Conservation (phyloP, 37 sponge, comb jelly and placozoan species). For the Lycopodina hypogea region DNA sequence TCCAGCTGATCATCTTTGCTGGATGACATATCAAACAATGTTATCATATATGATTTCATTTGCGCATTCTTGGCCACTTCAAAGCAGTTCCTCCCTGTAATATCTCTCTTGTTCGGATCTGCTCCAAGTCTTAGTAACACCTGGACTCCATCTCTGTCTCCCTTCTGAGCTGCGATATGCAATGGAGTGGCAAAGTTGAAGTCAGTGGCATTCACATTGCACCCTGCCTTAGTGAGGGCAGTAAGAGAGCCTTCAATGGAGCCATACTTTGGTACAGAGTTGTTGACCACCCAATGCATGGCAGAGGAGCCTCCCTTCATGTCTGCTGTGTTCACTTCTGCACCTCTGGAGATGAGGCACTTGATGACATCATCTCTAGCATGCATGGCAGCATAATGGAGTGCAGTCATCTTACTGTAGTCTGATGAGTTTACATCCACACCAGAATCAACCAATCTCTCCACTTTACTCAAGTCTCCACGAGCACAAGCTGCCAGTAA, state of each 20-base stretch:
- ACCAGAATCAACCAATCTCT: slow-evolving; percentile 24
- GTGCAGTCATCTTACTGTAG: slow-evolving; percentile 51
- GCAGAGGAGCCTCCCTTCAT: slow-evolving; percentile 64
- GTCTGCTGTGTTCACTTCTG: slow-evolving; percentile 42
- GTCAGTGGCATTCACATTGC: slow-evolving; percentile 47
- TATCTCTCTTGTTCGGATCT: slow-evolving; percentile 41
- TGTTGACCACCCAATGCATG: slow-evolving; percentile 69
- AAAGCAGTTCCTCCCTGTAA: slow-evolving; percentile 41
- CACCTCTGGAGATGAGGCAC: slow-evolving; percentile 40
- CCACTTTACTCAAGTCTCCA: slow-evolving; percentile 47
- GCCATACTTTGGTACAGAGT: slow-evolving; percentile 26
- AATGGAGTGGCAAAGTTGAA: slow-evolving; percentile 66
- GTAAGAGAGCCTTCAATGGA: slow-evolving; percentile 25
- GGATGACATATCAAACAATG: not conserved
- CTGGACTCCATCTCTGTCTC: slow-evolving; percentile 25
- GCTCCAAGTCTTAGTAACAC: slow-evolving; percentile 60
- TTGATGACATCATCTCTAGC: slow-evolving; percentile 45
- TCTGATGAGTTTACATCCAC: slow-evolving; percentile 50
- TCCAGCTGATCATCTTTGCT: not conserved
- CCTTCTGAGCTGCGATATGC: slow-evolving; percentile 66
- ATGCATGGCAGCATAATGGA: slow-evolving; percentile 70
- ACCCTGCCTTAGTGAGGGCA: slow-evolving; percentile 48
- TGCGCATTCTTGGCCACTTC: slow-evolving; percentile 44
- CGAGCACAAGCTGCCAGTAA: slow-evolving; percentile 37
- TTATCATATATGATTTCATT: not conserved